A percentile compares a stretch with the other conserved stretches of the same genome.
These are phyloP conservation scores for Zaprionus africanus DNA, from an alignment of 1,140 invertebrate species.

Conservation along the genomic window DNA sequence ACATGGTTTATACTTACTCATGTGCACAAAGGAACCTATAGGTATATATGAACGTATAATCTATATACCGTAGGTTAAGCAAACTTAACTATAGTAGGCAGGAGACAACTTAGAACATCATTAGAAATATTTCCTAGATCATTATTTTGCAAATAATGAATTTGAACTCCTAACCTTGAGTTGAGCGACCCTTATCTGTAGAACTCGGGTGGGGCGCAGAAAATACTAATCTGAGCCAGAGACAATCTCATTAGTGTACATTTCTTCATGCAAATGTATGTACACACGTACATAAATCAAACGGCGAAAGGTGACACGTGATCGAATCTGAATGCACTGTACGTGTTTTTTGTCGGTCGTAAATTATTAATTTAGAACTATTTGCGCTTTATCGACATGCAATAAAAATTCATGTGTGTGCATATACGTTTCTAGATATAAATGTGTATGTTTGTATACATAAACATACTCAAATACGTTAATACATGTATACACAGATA, in stretches of 20 bases:
- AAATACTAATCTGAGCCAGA: conserved; percentile 30
- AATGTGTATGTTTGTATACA: no score
- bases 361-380: conserved; percentile 67
- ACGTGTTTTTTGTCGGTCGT: conserved; percentile 24
- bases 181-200: background rate
- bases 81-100: no score
- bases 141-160: background rate
- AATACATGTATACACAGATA: conserved; percentile 36
- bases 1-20: background rate
- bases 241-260: background rate
- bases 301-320: conserved; percentile 49
- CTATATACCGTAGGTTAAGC: no score
- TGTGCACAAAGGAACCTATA: background rate
- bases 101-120: no score
- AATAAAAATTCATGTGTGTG: conserved; percentile 43
- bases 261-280: no score
- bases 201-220: conserved; percentile 10
- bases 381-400: conserved; percentile 54
- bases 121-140: no score
- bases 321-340: conserved; percentile 52
- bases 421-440: background rate
- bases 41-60: no score
- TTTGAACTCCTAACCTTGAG: background rate
- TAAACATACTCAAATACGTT: no score
- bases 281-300: conserved; percentile 25